Percentiles rank a stretch among this genome's conserved stretches.
These are phyloP conservation scores for Pyrgus malvae DNA, from an alignment of 2,888 invertebrate species.

Conservation along the genomic window DNA sequence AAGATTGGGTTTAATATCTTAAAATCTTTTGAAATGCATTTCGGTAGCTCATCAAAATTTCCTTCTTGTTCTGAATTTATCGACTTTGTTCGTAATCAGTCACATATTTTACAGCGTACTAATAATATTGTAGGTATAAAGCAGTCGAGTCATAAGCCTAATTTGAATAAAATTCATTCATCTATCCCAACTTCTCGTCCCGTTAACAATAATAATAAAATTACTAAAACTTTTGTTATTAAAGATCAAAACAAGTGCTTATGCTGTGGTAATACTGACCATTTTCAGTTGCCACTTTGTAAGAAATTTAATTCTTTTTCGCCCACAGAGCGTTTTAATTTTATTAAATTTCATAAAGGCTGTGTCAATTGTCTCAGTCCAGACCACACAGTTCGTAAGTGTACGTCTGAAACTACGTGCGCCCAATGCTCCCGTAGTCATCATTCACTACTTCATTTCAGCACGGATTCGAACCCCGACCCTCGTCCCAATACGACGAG, in stretches of 20 bases:
- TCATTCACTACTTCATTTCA: constrained; percentile 3
- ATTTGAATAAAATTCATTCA: background rate
- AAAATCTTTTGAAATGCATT: background rate
- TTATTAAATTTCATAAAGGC: constrained; percentile 6
- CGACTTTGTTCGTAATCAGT: constrained; percentile 5
- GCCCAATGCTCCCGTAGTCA: background rate
- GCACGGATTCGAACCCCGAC: background rate
- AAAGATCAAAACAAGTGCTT: constrained; percentile 1
- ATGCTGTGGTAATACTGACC: constrained; percentile 10
- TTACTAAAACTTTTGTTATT: constrained; percentile 2
- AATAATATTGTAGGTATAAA: background rate
- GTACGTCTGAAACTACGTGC: background rate
- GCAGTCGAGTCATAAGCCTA: background rate
- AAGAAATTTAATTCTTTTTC: constrained; percentile 7
- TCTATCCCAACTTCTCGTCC: background rate
- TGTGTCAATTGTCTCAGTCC: constrained; percentile 9
- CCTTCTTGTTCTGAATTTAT: constrained; percentile 3
- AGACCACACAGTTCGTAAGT: constrained; percentile 12
- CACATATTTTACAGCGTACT: constrained; percentile 7
- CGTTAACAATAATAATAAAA: background rate
- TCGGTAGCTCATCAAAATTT: background rate
- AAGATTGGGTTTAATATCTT: constrained; percentile 6
- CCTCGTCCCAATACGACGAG: background rate
- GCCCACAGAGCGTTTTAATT: constrained; percentile 1
- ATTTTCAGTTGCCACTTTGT: constrained; percentile 7